Base-by-base conservation (phyloP, 2,888 invertebrate genomes). In the Keiferia lycopersicella region DNA sequence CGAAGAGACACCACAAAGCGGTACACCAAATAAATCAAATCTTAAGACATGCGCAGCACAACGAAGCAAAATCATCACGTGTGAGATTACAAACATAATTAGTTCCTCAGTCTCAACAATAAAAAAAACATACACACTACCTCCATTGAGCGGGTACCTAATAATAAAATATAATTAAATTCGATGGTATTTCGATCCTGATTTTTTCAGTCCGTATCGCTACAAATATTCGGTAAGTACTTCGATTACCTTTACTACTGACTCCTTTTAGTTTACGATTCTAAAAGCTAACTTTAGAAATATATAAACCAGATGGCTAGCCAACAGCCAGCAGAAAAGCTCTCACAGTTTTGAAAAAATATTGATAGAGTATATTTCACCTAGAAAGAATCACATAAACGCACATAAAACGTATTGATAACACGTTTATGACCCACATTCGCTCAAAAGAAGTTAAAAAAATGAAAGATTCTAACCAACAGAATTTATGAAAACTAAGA, bases 221-320 rank as follows among this genome's bases (percentile, higher is more conserved):
- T 20, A 39, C 39, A 39, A 39, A 58, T 56, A 56, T 39, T 58
- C 38, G 6, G 45, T n/a, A 45, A 16, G 45, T 18, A 26, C 61
- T 78, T 79, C 81, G 80, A 84, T 86, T 84, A 85, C 78, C 78
- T 80, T 82, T 76, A 22, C 22, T 51, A 76, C 76, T 78, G 83
- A 85, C 85, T 85, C 82, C 81, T 80, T 80, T 81, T 81, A 84
- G 87, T 91, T 90, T 88, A 91, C 89, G 88, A 88, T 89, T 88
- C 87, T 86, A 87, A 86, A 88, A 86, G 88, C 91, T 91, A 91
- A 91, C 87, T 91, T 90, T 91, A 91, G 91, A 89, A 79, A 88
- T 88, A 88, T 88, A 86, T 84, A 87, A 88, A 85, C 91, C 91
- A 91, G 91, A 91, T 91, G 91, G 90, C 91, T 83, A 79, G 83